These are phyloP conservation scores for Trachythela sp. DNA, from an alignment of 64 coral and sea anemone species.

Conservation along the genomic window DNA sequence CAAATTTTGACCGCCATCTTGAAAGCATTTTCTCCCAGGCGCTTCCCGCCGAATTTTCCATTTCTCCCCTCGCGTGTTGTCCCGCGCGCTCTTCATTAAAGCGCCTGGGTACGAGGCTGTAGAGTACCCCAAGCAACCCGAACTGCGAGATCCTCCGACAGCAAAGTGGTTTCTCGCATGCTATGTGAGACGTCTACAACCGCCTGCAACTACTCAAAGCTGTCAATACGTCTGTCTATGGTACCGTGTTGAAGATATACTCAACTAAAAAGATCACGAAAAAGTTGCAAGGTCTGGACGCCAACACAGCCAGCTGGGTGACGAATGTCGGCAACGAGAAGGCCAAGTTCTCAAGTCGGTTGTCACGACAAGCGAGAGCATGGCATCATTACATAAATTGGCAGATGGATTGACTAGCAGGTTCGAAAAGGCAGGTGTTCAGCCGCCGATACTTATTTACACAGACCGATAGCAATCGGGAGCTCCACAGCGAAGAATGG, in stretches of 20 bases:
- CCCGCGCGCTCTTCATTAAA: no score
- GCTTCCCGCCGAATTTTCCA: no score
- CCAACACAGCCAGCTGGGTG: not conserved
- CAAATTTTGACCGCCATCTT: no score
- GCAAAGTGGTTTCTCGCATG: conserved; percentile 17
- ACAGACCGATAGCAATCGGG: no score
- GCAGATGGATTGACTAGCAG: not conserved
- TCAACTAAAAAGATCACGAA: conserved; percentile 16
- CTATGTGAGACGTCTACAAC: not conserved
- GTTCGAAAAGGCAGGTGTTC: no score
- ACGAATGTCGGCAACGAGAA: not conserved
- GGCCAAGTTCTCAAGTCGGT: not conserved
- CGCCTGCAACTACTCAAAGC: not conserved
- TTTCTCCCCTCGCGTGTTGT: no score
- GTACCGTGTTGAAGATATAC: conserved; percentile 5
- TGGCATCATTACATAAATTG: not conserved
- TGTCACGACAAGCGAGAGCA: not conserved
- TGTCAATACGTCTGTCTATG: not conserved
- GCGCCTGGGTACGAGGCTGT: no score
- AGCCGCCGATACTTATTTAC: no score
- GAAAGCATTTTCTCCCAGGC: no score
- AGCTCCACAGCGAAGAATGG: no score
- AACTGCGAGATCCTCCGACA: not conserved
- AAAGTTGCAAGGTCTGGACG: conserved; percentile 6
- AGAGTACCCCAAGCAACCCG: no score